Base-by-base conservation (phyloP, 2,888 invertebrate genomes). In the Spodoptera littoralis region DNA sequence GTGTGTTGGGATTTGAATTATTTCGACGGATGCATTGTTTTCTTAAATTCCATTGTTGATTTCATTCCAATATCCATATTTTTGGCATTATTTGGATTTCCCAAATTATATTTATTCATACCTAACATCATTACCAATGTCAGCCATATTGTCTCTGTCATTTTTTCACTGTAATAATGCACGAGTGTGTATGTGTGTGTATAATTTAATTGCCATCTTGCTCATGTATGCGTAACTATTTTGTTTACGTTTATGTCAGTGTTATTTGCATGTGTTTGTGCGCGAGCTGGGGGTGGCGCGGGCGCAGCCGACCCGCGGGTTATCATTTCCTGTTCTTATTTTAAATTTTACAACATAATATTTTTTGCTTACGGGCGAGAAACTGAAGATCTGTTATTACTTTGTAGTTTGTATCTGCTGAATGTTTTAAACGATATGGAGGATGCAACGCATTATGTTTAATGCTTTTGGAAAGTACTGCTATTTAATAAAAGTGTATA, bases 251-350 rank as follows among this genome's bases (percentile, higher is more conserved):
- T 72, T 74, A 71, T 65, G 60, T 66, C 70, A 66, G 71, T 75
- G 72, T 70, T 78, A 83, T 84, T 83, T 83, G 86, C 83, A 82
- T 87, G 83, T 83, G 83, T 81, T 71, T 61, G 82, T 74, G 82
- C 75, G 80, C 60, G 77, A 73, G 73, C 77, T 76, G 76, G 82
- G 83, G 87, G 77, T 86, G 87, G 88, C 83, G 86, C 86, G 79
- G 85, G 84, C 87, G 84, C 88, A 83, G 77, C 62, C 89, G 91
- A 92, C 92, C 93, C 90, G 88, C 89, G 92, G 93, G 93, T 94
- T 94, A 94, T 94, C 93, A 94, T 93, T 91, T 94, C 95, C 94
- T 94, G 94, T 93, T 90, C 92, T 89, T 85, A 89, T 92, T 92
- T 94, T 92, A 90, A 92, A 91, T 91, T 93, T 92, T 93, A 93